Conservation (phyloP, 2,113 vertebrate species). For the Python bivittatus region DNA sequence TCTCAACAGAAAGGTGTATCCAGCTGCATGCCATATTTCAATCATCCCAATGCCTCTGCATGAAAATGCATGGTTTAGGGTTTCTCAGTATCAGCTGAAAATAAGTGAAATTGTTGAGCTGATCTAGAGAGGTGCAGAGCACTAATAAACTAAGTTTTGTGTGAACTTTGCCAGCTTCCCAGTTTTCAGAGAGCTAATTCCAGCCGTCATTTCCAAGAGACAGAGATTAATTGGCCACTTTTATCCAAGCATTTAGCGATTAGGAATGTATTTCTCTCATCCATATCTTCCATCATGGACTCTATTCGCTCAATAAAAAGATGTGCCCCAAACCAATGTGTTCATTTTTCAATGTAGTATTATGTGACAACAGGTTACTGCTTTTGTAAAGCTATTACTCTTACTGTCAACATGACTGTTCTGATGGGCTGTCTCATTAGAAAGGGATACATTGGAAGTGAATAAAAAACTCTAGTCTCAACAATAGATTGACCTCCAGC, state of each 20-base stretch:
- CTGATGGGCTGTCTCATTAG: constrained; percentile 75
- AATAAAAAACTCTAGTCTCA: constrained; percentile 57
- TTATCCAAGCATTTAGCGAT: constrained; percentile 75
- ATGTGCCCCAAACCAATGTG: constrained; percentile 63
- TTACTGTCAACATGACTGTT: constrained; percentile 73
- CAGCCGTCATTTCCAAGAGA: constrained; percentile 64
- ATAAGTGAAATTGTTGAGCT: constrained; percentile 53
- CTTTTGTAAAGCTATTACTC: constrained; percentile 80
- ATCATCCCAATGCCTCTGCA: constrained; percentile 30
- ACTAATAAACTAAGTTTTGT: constrained; percentile 69
- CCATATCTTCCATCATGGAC: constrained; percentile 71
- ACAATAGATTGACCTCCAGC: constrained; percentile 26
- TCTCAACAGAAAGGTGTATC: background rate
- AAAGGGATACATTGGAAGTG: constrained; percentile 70
- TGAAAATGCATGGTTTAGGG: constrained; percentile 61
- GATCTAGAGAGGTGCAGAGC: constrained; percentile 35
- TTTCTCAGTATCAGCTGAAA: constrained; percentile 48
- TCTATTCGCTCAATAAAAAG: constrained; percentile 73
- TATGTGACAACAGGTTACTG: constrained; percentile 69
- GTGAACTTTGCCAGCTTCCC: constrained; percentile 68
- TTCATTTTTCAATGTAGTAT: constrained; percentile 75
- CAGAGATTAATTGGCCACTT: constrained; percentile 76
- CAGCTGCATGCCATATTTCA: background rate
- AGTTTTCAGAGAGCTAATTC: constrained; percentile 69
- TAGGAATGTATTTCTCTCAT: constrained; percentile 72